Evolutionary conservation across 1,140 invertebrate genomes (phyloP).

Genomic region (Scaptomyza pallida): DNA sequence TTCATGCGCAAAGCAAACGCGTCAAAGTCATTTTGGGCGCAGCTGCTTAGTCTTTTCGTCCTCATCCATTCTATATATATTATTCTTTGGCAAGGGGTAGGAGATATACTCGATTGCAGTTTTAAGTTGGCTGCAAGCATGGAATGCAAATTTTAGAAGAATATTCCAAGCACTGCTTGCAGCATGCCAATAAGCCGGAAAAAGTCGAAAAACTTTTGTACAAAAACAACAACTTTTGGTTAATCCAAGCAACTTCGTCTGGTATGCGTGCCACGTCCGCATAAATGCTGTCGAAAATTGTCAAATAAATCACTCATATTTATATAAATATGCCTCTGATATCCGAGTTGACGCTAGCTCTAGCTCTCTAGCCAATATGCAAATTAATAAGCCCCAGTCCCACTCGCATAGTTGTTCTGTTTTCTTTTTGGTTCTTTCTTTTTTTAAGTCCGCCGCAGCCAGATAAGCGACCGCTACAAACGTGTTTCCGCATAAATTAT

Average conservation of each 20-base stretch:
- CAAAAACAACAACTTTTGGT: slow-evolving; percentile 5
- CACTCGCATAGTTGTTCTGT: slow-evolving; percentile 1
- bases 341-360: slow-evolving; percentile 47
- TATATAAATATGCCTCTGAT: slow-evolving; percentile 80
- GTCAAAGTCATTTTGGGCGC: slow-evolving; percentile 31
- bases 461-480: slow-evolving; percentile 67
- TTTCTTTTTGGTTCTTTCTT: too few relatives aligned
- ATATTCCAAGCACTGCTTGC: slow-evolving; percentile 11
- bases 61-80: slow-evolving; percentile 8
- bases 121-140: slow-evolving; percentile 65
- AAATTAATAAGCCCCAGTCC: slow-evolving; percentile 47
- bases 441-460: slow-evolving; percentile 22
- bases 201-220: neutral
- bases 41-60: slow-evolving; percentile 31
- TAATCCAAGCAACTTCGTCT: slow-evolving; percentile 43
- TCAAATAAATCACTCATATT: slow-evolving; percentile 83
- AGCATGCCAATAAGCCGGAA: slow-evolving; percentile 24
- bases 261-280: slow-evolving; percentile 70
- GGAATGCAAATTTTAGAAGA: slow-evolving; percentile 58
- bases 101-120: slow-evolving; percentile 60
- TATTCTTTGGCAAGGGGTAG: slow-evolving; percentile 26
- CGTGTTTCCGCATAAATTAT: slow-evolving; percentile 80
- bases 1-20: slow-evolving; percentile 30
- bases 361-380: slow-evolving; percentile 60
- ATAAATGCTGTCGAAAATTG: slow-evolving; percentile 82